A percentile compares a stretch with the other conserved stretches of the same genome.
Conservation (phyloP, 2,797 vertebrate genomes). For the Alauda arvensis region DNA sequence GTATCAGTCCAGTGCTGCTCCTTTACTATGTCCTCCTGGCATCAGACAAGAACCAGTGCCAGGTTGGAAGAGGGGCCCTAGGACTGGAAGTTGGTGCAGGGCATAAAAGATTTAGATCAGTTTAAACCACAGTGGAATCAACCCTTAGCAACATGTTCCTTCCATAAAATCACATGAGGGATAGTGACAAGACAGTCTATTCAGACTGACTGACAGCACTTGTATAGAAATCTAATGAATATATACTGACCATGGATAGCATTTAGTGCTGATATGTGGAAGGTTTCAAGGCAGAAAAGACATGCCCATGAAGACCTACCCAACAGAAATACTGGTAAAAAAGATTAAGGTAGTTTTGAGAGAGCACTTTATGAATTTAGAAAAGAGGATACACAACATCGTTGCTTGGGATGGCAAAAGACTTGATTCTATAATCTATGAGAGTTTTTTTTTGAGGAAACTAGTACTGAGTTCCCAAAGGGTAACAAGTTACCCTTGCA, state of each 20-base stretch:
- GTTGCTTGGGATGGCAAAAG: background rate
- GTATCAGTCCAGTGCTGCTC: background rate
- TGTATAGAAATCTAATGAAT: background rate
- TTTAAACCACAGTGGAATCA: background rate
- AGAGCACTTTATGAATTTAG: background rate
- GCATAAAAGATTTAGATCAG: background rate
- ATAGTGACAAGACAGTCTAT: background rate
- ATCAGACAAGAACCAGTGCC: background rate
- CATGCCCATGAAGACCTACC: background rate
- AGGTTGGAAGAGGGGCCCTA: accelerated
- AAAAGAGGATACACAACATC: background rate
- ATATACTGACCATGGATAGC: background rate
- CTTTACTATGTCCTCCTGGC: background rate
- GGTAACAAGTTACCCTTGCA: background rate
- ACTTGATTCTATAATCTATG: background rate
- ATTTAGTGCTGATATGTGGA: background rate
- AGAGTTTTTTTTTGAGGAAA: background rate
- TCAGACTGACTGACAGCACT: background rate
- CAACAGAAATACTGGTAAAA: background rate
- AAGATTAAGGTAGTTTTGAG: background rate
- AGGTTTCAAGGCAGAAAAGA: background rate
- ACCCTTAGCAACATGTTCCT: background rate
- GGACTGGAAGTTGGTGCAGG: background rate
- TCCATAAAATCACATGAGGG: background rate
- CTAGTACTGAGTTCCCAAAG: background rate